A percentile compares a stretch with the other conserved stretches of the same genome.
Conservation (phyloP, 1,140 invertebrate genomes). For the Acromyrmex heyeri region DNA sequence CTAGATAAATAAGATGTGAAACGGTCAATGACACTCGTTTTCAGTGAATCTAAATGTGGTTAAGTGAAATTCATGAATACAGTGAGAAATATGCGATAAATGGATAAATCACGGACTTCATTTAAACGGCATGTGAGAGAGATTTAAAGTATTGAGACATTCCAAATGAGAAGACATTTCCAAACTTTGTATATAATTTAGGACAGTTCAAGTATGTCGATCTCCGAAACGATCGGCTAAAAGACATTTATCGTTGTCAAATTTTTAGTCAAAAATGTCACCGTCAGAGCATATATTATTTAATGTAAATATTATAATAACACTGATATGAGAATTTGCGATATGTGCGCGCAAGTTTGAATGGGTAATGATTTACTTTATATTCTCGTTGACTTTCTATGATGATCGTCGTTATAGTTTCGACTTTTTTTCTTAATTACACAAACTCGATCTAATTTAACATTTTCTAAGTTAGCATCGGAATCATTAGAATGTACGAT, state of each 20-base stretch:
- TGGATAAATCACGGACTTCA: slow-evolving; percentile 6
- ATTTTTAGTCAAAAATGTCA: slow-evolving; percentile 61
- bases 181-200: slow-evolving; percentile 63
- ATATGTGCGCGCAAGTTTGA: slow-evolving; percentile 68
- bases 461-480: slow-evolving; percentile 18
- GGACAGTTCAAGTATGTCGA: slow-evolving; percentile 57
- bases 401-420: slow-evolving; percentile 16
- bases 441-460: slow-evolving; percentile 3
- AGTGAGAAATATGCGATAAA: slow-evolving; percentile 27
- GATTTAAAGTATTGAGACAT: slow-evolving; percentile 43
- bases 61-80: slow-evolving; percentile 62
- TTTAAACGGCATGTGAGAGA: slow-evolving; percentile 22
- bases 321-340: slow-evolving; percentile 62
- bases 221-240: slow-evolving; percentile 50
- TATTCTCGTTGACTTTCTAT: slow-evolving; percentile 49
- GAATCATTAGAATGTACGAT: slow-evolving; percentile 17
- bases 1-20: slow-evolving; percentile 61
- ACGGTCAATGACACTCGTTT: slow-evolving; percentile 45
- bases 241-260: slow-evolving; percentile 60
- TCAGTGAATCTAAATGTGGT: slow-evolving; percentile 60
- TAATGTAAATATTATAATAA: slow-evolving; percentile 66
- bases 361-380: slow-evolving; percentile 66
- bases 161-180: slow-evolving; percentile 36
- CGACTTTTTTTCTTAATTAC: slow-evolving; percentile 16
- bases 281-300: slow-evolving; percentile 54